Percentiles rank a stretch among this genome's conserved stretches.
Evolutionary conservation across 92 coral and sea anemone species (phyloP).

Genomic region (Paragorgia papillata): DNA sequence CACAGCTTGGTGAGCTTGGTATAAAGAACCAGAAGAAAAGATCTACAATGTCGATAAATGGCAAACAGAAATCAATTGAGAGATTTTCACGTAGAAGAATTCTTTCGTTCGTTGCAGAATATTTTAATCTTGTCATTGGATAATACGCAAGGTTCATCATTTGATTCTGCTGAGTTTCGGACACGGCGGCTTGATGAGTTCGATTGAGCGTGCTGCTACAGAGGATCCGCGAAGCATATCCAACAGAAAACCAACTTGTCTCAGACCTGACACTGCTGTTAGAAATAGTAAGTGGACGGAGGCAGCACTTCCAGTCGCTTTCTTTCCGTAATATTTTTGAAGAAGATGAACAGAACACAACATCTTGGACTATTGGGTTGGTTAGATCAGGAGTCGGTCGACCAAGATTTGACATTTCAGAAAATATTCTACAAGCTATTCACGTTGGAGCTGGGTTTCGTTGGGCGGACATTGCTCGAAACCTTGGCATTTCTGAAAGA

Average conservation of each 20-base stretch:
- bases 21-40: too few species aligned
- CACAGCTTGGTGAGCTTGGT: too few species aligned
- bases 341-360: conserved; percentile 30
- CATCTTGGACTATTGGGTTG: too few species aligned
- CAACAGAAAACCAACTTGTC: conserved; percentile 16
- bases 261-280: background rate
- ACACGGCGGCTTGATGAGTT: background rate
- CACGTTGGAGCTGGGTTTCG: too few species aligned
- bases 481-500: too few species aligned
- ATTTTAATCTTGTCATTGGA: conserved; percentile 4
- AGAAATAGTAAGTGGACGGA: conserved; percentile 1
- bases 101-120: conserved; percentile 13
- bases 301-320: conserved; percentile 15
- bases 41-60: background rate
- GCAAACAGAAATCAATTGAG: conserved; percentile 7
- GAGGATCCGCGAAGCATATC: conserved; percentile 12
- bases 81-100: conserved; percentile 9
- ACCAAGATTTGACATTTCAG: conserved; percentile 25
- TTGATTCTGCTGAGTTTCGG: conserved; percentile 19
- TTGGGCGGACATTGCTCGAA: background rate
- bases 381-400: too few species aligned
- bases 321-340: background rate
- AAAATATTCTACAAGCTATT: conserved; percentile 13
- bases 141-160: background rate
- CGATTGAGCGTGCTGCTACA: conserved; percentile 9